Evolutionary conservation across 2,888 invertebrate genomes (phyloP), one percentile per base, ranked within the genome.

Genomic region (Acrobasis repandana): DNA sequence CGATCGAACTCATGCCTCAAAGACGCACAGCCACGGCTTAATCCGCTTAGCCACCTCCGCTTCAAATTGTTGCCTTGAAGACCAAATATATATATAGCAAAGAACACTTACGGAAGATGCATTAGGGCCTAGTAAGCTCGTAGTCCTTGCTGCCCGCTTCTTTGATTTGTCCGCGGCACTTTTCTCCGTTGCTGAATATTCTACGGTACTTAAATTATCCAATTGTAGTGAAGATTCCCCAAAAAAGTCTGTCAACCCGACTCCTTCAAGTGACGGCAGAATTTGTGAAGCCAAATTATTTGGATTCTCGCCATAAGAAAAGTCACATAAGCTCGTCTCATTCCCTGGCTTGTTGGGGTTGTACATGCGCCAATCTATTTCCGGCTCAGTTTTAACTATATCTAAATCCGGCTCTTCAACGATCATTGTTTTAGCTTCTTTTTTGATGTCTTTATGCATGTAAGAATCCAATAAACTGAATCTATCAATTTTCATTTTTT

Each of bases 261-360:
- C 73, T 2, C 81, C 70, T 59, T 88, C 86, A 20, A 86, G 60
- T 0, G 73, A 67, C 0, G 82, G 80, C 14, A 84, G 63, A 48
- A 80, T 72, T 34, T 74, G 71, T 0, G 81, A 69, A 0, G 80
- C 71, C 36, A 85, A 64, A 60, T 83, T 83, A 58, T 75, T 79
- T 0, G 84, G 67, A 28, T 78, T 82, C 61, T 89, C 90, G 0
- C 85, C 85, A 58, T 84, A 90, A 0, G 85, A 83, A 64, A 88
- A 89, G 64, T 90, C 88, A 56, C 80, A 82, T 2, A 87, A 63
- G 58, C 86, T 86, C 0, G 80, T 79, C 60, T 83, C 83, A 52
- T 73, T 82, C 4, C 73, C 74, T 0, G 74, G 59, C 61, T 80
- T 82, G 11, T 73, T 75, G 0, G 74, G 58, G 3, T 73, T 63